phyloP scores from a whole-genome alignment of 2,888 invertebrate species.

The Antheraea yamamai region DNA sequence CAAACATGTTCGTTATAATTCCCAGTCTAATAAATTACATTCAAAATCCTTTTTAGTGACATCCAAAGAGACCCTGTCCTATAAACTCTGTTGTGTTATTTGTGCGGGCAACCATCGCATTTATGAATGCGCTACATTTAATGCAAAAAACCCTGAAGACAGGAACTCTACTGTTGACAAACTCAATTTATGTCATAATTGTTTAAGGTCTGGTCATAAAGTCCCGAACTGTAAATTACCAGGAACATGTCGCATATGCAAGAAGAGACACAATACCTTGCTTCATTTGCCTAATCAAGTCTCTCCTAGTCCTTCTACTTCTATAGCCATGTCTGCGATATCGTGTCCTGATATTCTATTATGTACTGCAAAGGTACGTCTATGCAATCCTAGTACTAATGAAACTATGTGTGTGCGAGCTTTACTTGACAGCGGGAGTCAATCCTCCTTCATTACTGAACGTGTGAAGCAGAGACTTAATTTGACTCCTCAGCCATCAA shows the following conservation, averaged over 20 bases:
- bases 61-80: neutral
- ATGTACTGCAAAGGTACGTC: slow-evolving; percentile 15
- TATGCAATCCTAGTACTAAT: slow-evolving; percentile 22
- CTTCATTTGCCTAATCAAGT: neutral
- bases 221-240: neutral
- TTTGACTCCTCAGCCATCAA: slow-evolving; percentile 21
- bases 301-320: neutral
- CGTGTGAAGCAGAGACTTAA: too few relatives aligned
- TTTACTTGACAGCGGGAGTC: slow-evolving; percentile 23
- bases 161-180: neutral
- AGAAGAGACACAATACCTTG: slow-evolving; percentile 23
- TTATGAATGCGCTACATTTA: slow-evolving; percentile 14
- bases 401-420: slow-evolving; percentile 21
- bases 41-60: slow-evolving; percentile 1
- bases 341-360: neutral
- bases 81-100: neutral
- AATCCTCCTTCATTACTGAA: slow-evolving; percentile 25
- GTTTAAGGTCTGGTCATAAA: slow-evolving; percentile 7
- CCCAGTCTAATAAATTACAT: neutral
- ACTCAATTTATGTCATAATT: slow-evolving; percentile 9
- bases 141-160: neutral
- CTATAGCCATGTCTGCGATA: neutral
- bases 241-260: slow-evolving; percentile 21
- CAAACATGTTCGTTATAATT: neutral
- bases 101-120: slow-evolving; percentile 14